Evolutionary conservation across 1,140 invertebrate genomes (phyloP).

Genomic region (Diorhabda elongata): DNA sequence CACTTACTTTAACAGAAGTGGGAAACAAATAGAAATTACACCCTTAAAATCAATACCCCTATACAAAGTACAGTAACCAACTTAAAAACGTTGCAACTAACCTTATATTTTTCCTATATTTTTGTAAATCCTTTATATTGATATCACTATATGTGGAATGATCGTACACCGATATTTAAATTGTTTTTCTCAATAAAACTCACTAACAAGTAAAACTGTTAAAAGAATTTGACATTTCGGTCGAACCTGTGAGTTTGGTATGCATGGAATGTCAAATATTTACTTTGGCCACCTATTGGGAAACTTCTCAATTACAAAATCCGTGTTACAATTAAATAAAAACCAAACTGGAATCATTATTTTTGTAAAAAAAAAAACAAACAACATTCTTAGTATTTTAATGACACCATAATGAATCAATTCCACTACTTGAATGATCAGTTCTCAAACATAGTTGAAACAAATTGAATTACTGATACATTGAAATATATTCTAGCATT

Average conservation of each 20-base stretch:
- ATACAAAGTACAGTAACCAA: background rate
- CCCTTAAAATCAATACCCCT: conserved; percentile 28
- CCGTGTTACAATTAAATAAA: conserved; percentile 24
- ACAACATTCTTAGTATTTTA: background rate
- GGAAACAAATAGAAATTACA: conserved; percentile 15
- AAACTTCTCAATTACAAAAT: conserved; percentile 38
- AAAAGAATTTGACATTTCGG: conserved; percentile 50
- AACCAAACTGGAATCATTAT: background rate
- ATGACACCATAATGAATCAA: no score
- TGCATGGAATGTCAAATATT: conserved; percentile 49
- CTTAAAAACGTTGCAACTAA: background rate
- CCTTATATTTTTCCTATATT: background rate
- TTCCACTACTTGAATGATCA: no score
- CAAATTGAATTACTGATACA: background rate
- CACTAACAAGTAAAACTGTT: conserved; percentile 46
- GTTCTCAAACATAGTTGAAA: background rate
- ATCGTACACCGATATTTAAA: conserved; percentile 20
- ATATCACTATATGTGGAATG: background rate
- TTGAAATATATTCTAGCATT: background rate
- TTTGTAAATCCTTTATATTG: background rate
- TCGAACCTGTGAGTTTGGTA: conserved; percentile 48
- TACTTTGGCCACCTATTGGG: conserved; percentile 42
- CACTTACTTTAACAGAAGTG: background rate
- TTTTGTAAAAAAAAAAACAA: background rate
- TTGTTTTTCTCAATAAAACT: conserved; percentile 37